Conservation (phyloP, 2,888 invertebrate genomes). For the Cactoblastis cactorum region DNA sequence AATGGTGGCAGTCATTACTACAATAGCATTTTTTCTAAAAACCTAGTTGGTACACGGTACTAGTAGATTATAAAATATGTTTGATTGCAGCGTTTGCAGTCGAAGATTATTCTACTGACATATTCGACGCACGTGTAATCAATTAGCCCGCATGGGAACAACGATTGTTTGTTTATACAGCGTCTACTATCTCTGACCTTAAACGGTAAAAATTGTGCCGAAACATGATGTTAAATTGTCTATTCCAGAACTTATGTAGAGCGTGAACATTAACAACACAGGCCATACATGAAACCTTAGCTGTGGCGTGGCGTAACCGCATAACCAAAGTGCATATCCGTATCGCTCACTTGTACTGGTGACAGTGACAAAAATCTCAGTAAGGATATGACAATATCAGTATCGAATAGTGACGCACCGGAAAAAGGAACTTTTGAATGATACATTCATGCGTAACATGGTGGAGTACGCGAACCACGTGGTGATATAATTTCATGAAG, state of each 20-base stretch:
- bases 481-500: slow-evolving; percentile 38
- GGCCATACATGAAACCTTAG: slow-evolving; percentile 31
- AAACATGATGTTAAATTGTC: slow-evolving; percentile 17
- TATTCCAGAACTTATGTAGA: slow-evolving; percentile 15
- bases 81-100: not conserved
- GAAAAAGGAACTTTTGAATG: slow-evolving; percentile 15
- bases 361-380: slow-evolving; percentile 39
- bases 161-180: slow-evolving; percentile 42
- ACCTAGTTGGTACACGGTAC: no score
- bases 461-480: slow-evolving; percentile 31
- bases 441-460: slow-evolving; percentile 18
- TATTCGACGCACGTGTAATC: slow-evolving; percentile 46
- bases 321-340: slow-evolving; percentile 50
- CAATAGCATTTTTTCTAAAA: no score
- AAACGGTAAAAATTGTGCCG: not conserved
- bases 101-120: slow-evolving; percentile 31
- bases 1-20: no score
- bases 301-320: slow-evolving; percentile 37
- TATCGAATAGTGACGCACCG: slow-evolving; percentile 27
- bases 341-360: slow-evolving; percentile 40
- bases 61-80: no score
- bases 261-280: slow-evolving; percentile 17
- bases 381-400: slow-evolving; percentile 22
- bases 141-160: slow-evolving; percentile 58
- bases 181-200: slow-evolving; percentile 40